Percentiles rank a stretch among this genome's conserved stretches.
Conservation (phyloP, 1,140 invertebrate genomes). For the Tetramorium alpestre region DNA sequence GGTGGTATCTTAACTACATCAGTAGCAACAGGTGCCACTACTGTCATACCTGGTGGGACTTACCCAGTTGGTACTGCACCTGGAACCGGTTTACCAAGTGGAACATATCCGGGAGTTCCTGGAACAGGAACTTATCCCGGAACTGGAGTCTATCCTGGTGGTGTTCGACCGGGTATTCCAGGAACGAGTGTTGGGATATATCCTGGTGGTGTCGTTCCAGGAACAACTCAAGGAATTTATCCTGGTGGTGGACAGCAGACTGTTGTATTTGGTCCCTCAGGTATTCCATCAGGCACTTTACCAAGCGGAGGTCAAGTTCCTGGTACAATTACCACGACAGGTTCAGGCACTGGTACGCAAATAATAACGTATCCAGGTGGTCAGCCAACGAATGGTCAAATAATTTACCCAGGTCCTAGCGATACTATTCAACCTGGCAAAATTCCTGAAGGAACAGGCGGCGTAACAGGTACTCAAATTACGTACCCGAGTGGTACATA, state of each 20-base stretch:
- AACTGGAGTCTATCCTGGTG: conserved; percentile 25
- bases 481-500: conserved; percentile 18
- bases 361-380: conserved; percentile 36
- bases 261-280: conserved; percentile 56
- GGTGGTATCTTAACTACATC: conserved; percentile 46
- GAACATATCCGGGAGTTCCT: conserved; percentile 43
- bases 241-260: conserved; percentile 20
- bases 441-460: background rate
- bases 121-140: conserved; percentile 37
- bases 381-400: conserved; percentile 1
- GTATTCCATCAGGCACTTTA: conserved; percentile 19
- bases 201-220: conserved; percentile 43
- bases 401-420: conserved; percentile 3
- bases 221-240: conserved; percentile 23
- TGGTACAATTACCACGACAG: background rate
- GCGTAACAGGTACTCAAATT: background rate
- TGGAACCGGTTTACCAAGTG: conserved; percentile 34
- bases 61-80: conserved; percentile 61
- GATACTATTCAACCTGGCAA: conserved; percentile 18
- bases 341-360: conserved; percentile 23
- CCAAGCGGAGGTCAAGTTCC: background rate
- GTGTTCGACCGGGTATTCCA: conserved; percentile 52
- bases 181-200: conserved; percentile 43
- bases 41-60: conserved; percentile 29
- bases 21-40: conserved; percentile 39